Conservation (phyloP, 2,888 invertebrate species). For the Acrobasis consociella region DNA sequence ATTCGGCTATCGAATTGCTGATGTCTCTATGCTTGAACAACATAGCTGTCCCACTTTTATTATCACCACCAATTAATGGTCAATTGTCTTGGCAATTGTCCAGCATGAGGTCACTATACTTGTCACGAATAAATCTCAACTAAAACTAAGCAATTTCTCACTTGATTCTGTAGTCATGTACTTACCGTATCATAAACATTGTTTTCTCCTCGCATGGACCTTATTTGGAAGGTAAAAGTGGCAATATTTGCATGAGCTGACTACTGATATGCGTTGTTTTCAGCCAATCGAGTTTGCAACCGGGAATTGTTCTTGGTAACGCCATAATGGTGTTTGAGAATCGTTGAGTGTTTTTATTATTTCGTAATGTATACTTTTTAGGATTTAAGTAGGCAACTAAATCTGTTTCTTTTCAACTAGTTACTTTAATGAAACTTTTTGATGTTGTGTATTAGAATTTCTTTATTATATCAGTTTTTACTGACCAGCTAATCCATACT, state of each 20-base stretch:
- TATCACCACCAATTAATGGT: constrained; percentile 70
- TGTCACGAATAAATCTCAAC: constrained; percentile 75
- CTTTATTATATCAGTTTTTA: neutral
- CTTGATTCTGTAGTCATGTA: constrained; percentile 57
- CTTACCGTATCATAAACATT: constrained; percentile 29
- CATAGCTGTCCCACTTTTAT: constrained; percentile 63
- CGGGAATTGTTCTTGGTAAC: constrained; percentile 66
- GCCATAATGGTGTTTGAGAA: constrained; percentile 58
- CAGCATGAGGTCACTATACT: constrained; percentile 47
- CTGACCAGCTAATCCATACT: neutral
- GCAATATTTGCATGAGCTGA: constrained; percentile 48
- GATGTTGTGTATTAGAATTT: neutral
- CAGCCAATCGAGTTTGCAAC: constrained; percentile 57
- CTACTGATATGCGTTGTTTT: constrained; percentile 35
- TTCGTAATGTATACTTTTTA: constrained; percentile 21
- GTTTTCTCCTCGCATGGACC: constrained; percentile 38
- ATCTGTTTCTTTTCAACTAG: no score
- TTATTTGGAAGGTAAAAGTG: constrained; percentile 47
- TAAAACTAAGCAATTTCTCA: constrained; percentile 71
- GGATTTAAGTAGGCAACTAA: neutral
- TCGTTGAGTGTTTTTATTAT: constrained; percentile 58
- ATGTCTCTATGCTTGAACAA: constrained; percentile 56
- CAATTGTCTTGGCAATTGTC: constrained; percentile 41
- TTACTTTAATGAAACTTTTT: no score
- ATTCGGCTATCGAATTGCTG: constrained; percentile 37